phyloP scores from a whole-genome alignment of 2,113 vertebrate species.

The Chroicocephalus ridibundus region DNA sequence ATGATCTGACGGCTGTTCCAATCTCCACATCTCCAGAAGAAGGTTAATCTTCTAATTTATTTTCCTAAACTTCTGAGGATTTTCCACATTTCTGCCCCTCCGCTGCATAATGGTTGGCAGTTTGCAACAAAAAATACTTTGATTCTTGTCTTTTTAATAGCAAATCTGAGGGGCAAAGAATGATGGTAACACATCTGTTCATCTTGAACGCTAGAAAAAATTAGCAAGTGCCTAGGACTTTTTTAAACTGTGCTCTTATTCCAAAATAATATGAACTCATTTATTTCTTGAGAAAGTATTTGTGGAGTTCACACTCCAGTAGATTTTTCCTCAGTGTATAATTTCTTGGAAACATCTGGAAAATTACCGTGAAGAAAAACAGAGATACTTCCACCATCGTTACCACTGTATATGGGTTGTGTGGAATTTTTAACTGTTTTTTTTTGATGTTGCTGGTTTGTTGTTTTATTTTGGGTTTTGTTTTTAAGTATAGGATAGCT shows the following conservation, averaged over 20 bases:
- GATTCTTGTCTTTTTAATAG: neutral
- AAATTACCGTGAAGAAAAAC: neutral
- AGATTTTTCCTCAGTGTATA: neutral
- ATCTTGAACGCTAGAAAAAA: neutral
- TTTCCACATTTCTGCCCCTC: neutral
- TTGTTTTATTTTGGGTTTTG: neutral
- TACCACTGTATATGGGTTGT: neutral
- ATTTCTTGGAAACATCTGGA: neutral
- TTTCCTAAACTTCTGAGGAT: neutral
- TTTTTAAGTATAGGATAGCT: neutral
- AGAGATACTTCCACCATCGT: neutral
- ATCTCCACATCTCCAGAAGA: slow-evolving; percentile 97
- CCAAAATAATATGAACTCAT: neutral
- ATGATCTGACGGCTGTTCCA: slow-evolving; percentile 95
- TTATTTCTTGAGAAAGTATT: neutral
- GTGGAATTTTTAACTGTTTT: neutral
- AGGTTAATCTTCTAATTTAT: slow-evolving; percentile 74
- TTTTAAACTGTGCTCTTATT: neutral
- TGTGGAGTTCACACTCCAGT: neutral
- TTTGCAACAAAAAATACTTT: neutral
- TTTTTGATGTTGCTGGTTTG: neutral
- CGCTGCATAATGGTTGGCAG: neutral
- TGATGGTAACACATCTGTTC: neutral
- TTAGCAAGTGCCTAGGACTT: neutral
- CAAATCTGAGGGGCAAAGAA: neutral